These are phyloP conservation scores for Galemys pyrenaicus DNA, from an alignment of 2,113 vertebrate genomes.

Conservation along the genomic window DNA sequence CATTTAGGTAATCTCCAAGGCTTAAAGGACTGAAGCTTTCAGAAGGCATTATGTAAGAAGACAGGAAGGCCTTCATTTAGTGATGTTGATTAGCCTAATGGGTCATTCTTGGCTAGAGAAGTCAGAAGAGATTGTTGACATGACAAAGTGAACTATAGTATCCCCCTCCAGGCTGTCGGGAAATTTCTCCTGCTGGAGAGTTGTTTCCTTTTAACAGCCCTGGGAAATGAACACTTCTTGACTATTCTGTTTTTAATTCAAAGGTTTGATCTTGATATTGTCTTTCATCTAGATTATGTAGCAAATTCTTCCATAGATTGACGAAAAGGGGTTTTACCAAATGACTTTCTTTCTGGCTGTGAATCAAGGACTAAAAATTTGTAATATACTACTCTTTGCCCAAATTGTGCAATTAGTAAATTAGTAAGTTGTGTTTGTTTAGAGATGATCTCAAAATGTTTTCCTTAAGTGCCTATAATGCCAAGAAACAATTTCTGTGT, in stretches of 20 bases:
- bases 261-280: neutral
- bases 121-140: neutral
- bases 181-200: neutral
- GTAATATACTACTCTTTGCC: slow-evolving; percentile 33
- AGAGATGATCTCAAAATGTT: slow-evolving; percentile 55
- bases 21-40: neutral
- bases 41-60: neutral
- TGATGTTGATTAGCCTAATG: neutral
- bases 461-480: slow-evolving; percentile 42
- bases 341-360: slow-evolving; percentile 1
- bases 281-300: neutral
- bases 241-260: neutral
- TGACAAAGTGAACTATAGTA: neutral
- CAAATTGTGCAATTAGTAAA: slow-evolving; percentile 53
- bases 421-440: slow-evolving; percentile 60
- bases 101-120: neutral
- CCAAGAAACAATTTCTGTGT: slow-evolving; percentile 50
- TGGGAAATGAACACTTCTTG: neutral
- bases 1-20: too few species aligned
- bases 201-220: slow-evolving; percentile 41
- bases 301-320: slow-evolving; percentile 43
- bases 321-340: slow-evolving; percentile 44
- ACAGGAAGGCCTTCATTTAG: neutral
- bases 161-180: neutral
- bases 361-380: slow-evolving; percentile 54